These are phyloP conservation scores for Osmerus mordax DNA, from an alignment of 2,113 vertebrate species.

Conservation along the genomic window DNA sequence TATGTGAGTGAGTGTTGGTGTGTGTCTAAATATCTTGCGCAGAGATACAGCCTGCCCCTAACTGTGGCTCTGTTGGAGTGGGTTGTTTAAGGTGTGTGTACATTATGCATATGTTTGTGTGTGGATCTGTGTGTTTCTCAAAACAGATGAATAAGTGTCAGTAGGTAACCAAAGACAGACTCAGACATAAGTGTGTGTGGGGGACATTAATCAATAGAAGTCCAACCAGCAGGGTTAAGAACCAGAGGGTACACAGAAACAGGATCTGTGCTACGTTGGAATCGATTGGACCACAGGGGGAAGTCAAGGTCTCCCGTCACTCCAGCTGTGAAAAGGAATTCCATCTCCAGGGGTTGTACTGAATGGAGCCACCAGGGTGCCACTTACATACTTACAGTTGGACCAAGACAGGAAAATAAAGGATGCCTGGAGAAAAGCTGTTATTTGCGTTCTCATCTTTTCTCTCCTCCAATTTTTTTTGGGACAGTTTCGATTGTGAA, in stretches of 20 bases:
- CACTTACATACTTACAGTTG: not conserved
- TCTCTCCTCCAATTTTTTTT: too few relatives aligned
- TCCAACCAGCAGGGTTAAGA: constrained; percentile 3
- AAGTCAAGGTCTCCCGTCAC: constrained; percentile 28
- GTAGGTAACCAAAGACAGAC: constrained; percentile 8
- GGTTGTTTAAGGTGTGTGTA: too few relatives aligned
- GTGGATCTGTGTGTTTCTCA: not conserved
- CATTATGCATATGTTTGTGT: too few relatives aligned
- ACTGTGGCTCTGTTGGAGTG: too few relatives aligned
- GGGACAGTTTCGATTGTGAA: too few relatives aligned
- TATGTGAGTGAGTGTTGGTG: not conserved
- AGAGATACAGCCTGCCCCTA: not conserved
- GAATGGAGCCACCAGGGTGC: not conserved
- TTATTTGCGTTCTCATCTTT: too few relatives aligned
- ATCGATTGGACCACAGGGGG: constrained; percentile 24
- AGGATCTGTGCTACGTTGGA: not conserved
- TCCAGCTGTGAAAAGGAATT: constrained; percentile 9
- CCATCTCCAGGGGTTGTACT: not conserved
- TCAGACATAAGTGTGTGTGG: not conserved
- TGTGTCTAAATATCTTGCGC: not conserved
- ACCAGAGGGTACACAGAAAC: constrained; percentile 8
- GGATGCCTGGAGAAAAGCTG: too few relatives aligned
- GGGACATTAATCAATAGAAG: constrained; percentile 22
- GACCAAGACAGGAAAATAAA: not conserved
- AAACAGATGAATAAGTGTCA: not conserved